Percentiles rank a stretch among this genome's conserved stretches.
These are phyloP conservation scores for Pomacea maculata DNA, from an alignment of 1,140 invertebrate genomes.

Conservation along the genomic window DNA sequence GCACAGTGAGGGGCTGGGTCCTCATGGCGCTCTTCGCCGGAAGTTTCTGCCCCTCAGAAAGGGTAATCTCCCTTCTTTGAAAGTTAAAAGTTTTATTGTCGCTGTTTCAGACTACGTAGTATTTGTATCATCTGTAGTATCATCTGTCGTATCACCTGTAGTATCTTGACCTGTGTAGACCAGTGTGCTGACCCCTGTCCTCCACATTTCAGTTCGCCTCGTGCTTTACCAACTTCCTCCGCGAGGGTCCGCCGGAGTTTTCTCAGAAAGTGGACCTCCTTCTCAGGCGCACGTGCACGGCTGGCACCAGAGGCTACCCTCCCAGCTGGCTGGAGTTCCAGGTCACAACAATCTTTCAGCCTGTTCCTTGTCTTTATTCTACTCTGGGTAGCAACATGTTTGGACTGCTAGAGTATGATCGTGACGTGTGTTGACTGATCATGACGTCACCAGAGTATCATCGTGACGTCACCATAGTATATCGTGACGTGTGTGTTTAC, in stretches of 20 bases:
- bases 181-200: background rate
- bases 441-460: too few species aligned
- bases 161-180: background rate
- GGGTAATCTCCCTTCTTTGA: too few species aligned
- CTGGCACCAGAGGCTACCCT: slow-evolving; percentile 56
- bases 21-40: slow-evolving; percentile 49
- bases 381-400: too few species aligned
- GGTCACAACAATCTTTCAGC: slow-evolving; percentile 25
- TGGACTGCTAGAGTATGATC: background rate
- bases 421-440: too few species aligned
- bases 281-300: slow-evolving; percentile 49
- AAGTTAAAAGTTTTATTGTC: background rate
- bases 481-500: background rate
- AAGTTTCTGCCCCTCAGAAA: slow-evolving; percentile 36
- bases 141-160: background rate
- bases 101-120: too few species aligned
- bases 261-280: slow-evolving; percentile 48
- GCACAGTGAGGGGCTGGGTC: slow-evolving; percentile 55
- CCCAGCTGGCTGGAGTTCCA: slow-evolving; percentile 63
- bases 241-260: slow-evolving; percentile 51
- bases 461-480: too few species aligned
- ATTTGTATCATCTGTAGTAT: background rate
- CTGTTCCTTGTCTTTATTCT: too few species aligned
- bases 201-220: slow-evolving; percentile 47
- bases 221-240: slow-evolving; percentile 46